Base-by-base conservation (phyloP, 2,797 vertebrate species). In the Acanthurus leucopareius region DNA sequence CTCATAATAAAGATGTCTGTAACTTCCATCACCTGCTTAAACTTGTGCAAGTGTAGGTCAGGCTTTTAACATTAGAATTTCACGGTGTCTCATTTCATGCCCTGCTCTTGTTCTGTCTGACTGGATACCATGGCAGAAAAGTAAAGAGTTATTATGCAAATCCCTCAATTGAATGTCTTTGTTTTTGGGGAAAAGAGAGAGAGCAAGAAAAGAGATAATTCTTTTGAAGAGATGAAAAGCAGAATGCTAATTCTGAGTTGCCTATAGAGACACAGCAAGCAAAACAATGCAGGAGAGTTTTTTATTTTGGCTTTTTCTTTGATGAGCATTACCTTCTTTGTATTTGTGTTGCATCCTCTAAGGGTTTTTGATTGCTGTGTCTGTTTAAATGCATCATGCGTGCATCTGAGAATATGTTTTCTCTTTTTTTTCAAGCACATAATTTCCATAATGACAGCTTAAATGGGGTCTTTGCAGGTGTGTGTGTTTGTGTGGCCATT, bases 181-280 rank as follows among this genome's bases (percentile, higher is more conserved):
- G 73, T 78, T 87, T 87, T 85, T 83, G 48, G n/a, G 35, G 25
- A 60, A 22, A 19, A 28, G 44, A 20, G 63, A 48, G 59, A 44
- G 42, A 38, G 32, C 19, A 47, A 47, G 61, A 61, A 38, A 59
- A 56, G 58, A 25, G 79, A 83, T 77, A 73, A 69, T 66, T 63
- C 80, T 79, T 91, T 85, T 82, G 74, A 78, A 80, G 73, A 75
- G 78, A 83, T 79, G 80, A 80, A 83, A 89, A 74, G 79, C 75
- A 77, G 76, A 79, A 80, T 85, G 72, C 61, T 83, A 84, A 89
- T 89, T 81, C 69, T 5, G 51, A 69, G 66, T 38, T 51, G 73
- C 81, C 84, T 80, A 56, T 77, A 54, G 80, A 89, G 80, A 84
- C 70, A 10, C 25, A 25, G 45, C 64, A 56, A 71, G 56, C 8